Percentiles rank a stretch among this genome's conserved stretches.
Conservation (phyloP, 1,140 invertebrate genomes). For the Cheumatopsyche charites region DNA sequence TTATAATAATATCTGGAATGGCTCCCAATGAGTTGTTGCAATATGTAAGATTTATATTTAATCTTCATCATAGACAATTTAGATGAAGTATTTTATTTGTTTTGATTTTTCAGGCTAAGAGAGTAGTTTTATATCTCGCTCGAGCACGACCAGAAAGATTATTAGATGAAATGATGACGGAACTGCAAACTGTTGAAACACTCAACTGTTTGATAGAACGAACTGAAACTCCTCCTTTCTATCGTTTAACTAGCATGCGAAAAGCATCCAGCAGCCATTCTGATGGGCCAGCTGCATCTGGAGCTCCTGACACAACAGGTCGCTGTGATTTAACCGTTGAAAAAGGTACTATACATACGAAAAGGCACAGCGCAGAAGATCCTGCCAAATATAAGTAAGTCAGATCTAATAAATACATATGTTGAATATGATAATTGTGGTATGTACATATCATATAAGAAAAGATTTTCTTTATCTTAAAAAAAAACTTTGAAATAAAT, state of each 20-base stretch:
- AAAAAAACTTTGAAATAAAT: no score
- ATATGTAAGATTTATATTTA: slow-evolving; percentile 60
- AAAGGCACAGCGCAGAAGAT: slow-evolving; percentile 92
- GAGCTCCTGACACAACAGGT: slow-evolving; percentile 57
- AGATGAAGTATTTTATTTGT: background rate
- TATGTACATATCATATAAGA: no score
- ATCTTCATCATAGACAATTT: no score
- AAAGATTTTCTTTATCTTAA: no score
- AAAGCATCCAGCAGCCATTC: slow-evolving; percentile 88
- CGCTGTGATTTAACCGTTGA: slow-evolving; percentile 67
- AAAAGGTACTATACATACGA: slow-evolving; percentile 95
- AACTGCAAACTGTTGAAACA: slow-evolving; percentile 95
- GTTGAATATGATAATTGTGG: no score
- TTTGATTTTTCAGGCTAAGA: slow-evolving; percentile 76
- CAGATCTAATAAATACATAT: no score
- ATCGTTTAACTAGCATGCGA: slow-evolving; percentile 86
- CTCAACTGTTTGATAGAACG: slow-evolving; percentile 93
- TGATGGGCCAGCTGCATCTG: slow-evolving; percentile 64
- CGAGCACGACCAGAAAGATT: slow-evolving; percentile 87
- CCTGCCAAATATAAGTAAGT: slow-evolving; percentile 72
- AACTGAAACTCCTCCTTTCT: slow-evolving; percentile 97
- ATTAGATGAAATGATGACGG: slow-evolving; percentile 95
- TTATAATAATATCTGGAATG: slow-evolving; percentile 96
- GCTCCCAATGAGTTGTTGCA: slow-evolving; percentile 89
- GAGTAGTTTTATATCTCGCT: slow-evolving; percentile 91